These are phyloP conservation scores for Hirtodrosophila cameraria DNA, from an alignment of 2,888 invertebrate genomes.

Conservation along the genomic window DNA sequence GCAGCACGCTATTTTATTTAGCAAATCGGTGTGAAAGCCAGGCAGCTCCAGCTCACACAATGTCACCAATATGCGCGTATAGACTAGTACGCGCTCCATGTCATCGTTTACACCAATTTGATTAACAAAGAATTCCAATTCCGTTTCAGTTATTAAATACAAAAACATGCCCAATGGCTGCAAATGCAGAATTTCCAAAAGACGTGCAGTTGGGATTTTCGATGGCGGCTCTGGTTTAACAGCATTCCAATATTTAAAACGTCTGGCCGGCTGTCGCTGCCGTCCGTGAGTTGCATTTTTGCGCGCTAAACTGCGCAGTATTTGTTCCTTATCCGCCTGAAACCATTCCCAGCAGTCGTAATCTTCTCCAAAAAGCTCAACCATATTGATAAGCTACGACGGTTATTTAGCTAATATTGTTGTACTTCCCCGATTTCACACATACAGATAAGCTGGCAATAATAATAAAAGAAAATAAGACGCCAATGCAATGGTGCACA, in stretches of 20 bases:
- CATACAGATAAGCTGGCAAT: too few species aligned
- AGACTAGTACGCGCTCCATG: conserved; percentile 63
- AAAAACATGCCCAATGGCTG: conserved; percentile 68
- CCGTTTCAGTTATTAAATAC: conserved; percentile 41
- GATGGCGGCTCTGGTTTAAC: neutral
- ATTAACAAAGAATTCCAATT: conserved; percentile 54
- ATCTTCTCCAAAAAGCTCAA: conserved; percentile 26
- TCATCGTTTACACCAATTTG: conserved; percentile 62
- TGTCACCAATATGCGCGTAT: conserved; percentile 57
- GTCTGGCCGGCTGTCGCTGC: neutral
- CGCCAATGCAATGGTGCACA: too few species aligned
- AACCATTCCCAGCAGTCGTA: conserved; percentile 47
- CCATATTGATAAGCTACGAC: conserved; percentile 5
- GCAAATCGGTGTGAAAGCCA: conserved; percentile 59
- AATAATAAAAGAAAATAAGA: too few species aligned
- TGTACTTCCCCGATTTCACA: conserved; percentile 3
- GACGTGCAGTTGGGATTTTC: conserved; percentile 9
- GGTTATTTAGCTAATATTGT: neutral
- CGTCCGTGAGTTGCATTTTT: conserved; percentile 5
- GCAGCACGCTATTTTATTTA: conserved; percentile 50
- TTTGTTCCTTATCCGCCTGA: conserved; percentile 20
- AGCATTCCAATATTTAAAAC: neutral
- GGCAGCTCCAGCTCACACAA: conserved; percentile 70
- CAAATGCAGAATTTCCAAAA: conserved; percentile 38
- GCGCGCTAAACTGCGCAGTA: conserved; percentile 16